Base-by-base conservation (phyloP, 1,140 invertebrate genomes). In the Hirudo medicinalis region DNA sequence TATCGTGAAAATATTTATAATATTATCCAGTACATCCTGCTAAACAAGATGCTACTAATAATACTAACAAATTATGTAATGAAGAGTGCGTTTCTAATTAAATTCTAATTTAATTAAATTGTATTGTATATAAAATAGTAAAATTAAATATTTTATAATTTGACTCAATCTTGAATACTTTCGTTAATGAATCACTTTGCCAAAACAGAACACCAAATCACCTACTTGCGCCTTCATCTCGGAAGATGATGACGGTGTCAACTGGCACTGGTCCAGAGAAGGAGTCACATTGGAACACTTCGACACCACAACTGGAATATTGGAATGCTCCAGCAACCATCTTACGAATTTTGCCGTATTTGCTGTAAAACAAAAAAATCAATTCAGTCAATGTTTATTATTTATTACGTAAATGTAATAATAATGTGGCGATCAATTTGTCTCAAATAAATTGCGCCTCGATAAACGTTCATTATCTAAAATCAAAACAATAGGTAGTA, bases 261-360 rank as follows among this genome's bases (percentile, higher is more conserved):
- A 63, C 22, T 76, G 76, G 8, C 75, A 75, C 22, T 80, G 79
- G 79, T 80, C 79, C 6, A 69, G 63, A 2, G 43, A 71, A 4
- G 80, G 80, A 0, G 8, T 63, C 11, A 11, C 8, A 20, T 15
- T 32, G 29, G 11, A 25, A 25, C 29, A 19, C 15, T 63, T 13
- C 11, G 20, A 32, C 29, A 32, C 1, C 29, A 32, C 9, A 6
- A 32, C 22, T 19, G 22, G 22, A 25, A 25, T 63, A 25, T 15
- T 63, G 22, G 57, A 63, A 63, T 81, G 80, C 71, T 66, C 77
- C 40, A 80, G 80, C 76, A 75, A 80, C 72, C 80, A 81, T 71
- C 71, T 81, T 22, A 81, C 80, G 0, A 81, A 81, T 72, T 81
- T 81, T 67, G 80, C 80, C n/a, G 76, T 80, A 11, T 73, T 81